These are phyloP conservation scores for Petrolisthes manimaculis DNA, from an alignment of 2,888 invertebrate species.

Conservation along the genomic window DNA sequence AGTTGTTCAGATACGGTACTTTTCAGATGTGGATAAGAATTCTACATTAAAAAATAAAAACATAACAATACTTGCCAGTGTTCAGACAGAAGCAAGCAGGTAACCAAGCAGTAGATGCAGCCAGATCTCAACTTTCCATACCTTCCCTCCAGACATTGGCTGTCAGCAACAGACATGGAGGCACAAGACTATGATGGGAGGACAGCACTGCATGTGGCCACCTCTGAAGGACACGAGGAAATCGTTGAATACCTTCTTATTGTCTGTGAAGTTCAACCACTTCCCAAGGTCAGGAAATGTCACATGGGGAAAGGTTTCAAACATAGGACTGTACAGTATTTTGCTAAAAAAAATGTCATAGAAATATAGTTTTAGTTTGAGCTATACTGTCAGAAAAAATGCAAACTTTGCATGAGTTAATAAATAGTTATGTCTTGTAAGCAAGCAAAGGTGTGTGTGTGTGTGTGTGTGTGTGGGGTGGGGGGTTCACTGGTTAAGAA, in stretches of 20 bases:
- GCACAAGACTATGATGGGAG: constrained; percentile 66
- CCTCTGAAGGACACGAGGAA: constrained; percentile 92
- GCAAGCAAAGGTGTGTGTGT: too few relatives aligned
- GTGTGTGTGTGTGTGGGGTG: too few relatives aligned
- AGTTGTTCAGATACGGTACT: too few relatives aligned
- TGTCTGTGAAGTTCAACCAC: constrained; percentile 60
- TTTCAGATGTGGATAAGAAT: neutral
- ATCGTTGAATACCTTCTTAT: constrained; percentile 84
- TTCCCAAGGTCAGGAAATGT: constrained; percentile 54
- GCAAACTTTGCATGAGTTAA: too few relatives aligned
- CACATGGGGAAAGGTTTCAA: neutral
- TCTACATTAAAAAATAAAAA: neutral
- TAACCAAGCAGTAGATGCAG: neutral
- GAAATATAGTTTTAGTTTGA: too few relatives aligned
- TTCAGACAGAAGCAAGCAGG: neutral
- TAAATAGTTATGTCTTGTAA: too few relatives aligned
- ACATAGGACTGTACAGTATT: neutral
- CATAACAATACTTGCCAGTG: neutral
- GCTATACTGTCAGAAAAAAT: too few relatives aligned
- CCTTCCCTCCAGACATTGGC: constrained; percentile 58
- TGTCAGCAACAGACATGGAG: constrained; percentile 60
- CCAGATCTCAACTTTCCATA: neutral
- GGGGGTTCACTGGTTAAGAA: too few relatives aligned
- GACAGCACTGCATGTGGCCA: constrained; percentile 93
- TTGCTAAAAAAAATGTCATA: too few relatives aligned